Percentiles rank a stretch among this genome's conserved stretches.
phyloP scores from a whole-genome alignment of 2,888 invertebrate genomes.

The Meghimatium bilineatum region DNA sequence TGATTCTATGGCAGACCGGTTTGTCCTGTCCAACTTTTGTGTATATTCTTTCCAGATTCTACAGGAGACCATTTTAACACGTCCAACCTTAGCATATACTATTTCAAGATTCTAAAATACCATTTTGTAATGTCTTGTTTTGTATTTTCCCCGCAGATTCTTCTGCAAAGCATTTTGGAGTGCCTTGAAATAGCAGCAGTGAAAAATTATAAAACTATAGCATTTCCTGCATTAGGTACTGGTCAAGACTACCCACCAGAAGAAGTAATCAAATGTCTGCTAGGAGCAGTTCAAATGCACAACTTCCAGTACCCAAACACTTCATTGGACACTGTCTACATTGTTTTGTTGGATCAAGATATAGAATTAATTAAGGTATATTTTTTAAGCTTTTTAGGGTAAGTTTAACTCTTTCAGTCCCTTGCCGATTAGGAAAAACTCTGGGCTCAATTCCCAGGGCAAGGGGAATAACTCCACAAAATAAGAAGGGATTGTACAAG shows the following conservation, averaged over 20 bases:
- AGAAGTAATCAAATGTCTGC: neutral
- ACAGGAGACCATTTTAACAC: too few species aligned
- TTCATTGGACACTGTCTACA: neutral
- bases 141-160: neutral
- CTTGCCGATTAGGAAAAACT: too few species aligned
- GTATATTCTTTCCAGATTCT: too few species aligned
- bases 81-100: too few species aligned
- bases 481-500: too few species aligned
- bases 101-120: too few species aligned
- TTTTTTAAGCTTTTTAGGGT: neutral
- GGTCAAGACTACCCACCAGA: slow-evolving; percentile 10
- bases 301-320: slow-evolving; percentile 9
- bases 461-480: too few species aligned
- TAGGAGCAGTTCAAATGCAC: slow-evolving; percentile 16
- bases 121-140: too few species aligned
- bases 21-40: too few species aligned
- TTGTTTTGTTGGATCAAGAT: slow-evolving; percentile 11
- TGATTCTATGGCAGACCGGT: too few species aligned
- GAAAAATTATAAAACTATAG: neutral
- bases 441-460: too few species aligned
- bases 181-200: slow-evolving; percentile 18
- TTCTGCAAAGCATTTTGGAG: slow-evolving; percentile 13
- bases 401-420: too few species aligned
- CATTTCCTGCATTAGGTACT: slow-evolving; percentile 20
- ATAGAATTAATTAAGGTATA: neutral